Percentiles rank a stretch among this genome's conserved stretches.
phyloP scores from a whole-genome alignment of 1,140 invertebrate genomes.

The Drosophila parvula region DNA sequence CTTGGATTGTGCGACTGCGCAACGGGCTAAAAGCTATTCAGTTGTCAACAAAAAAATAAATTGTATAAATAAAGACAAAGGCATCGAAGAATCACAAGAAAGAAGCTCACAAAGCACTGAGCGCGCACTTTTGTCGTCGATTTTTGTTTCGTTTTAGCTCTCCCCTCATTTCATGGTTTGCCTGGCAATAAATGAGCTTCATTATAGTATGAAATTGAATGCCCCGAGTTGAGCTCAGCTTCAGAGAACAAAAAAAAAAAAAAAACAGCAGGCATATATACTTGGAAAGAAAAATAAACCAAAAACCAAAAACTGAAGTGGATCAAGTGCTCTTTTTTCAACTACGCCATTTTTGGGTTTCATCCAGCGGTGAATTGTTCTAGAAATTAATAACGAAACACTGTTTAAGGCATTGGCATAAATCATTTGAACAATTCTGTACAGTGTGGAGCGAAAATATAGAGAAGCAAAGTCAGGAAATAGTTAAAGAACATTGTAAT shows the following conservation, averaged over 20 bases:
- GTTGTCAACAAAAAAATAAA: conserved; percentile 42
- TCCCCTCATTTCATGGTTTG: conserved; percentile 18
- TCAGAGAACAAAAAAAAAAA: conserved; percentile 1
- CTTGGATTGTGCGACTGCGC: conserved; percentile 67
- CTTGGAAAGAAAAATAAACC: conserved; percentile 10
- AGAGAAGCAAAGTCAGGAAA: background rate
- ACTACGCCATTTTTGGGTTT: conserved; percentile 5
- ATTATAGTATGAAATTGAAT: conserved; percentile 49
- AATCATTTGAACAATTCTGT: background rate
- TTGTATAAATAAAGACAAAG: conserved; percentile 6
- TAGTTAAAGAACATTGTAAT: background rate
- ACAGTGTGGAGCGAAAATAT: background rate
- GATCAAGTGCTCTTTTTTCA: conserved; percentile 24
- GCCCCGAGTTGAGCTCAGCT: conserved; percentile 6
- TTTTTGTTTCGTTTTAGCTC: conserved; percentile 10
- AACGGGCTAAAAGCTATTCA: conserved; percentile 40
- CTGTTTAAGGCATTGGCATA: conserved; percentile 11
- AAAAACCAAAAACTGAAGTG: conserved; percentile 6
- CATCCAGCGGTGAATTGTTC: conserved; percentile 34
- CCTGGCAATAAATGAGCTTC: conserved; percentile 54
- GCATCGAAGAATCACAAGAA: background rate
- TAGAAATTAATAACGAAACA: conserved; percentile 40
- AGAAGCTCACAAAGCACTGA: conserved; percentile 17
- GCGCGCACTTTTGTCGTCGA: conserved; percentile 7
- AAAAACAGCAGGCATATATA: background rate